Base-by-base conservation (phyloP, 1,140 invertebrate species). In the Lepidurus apus region DNA sequence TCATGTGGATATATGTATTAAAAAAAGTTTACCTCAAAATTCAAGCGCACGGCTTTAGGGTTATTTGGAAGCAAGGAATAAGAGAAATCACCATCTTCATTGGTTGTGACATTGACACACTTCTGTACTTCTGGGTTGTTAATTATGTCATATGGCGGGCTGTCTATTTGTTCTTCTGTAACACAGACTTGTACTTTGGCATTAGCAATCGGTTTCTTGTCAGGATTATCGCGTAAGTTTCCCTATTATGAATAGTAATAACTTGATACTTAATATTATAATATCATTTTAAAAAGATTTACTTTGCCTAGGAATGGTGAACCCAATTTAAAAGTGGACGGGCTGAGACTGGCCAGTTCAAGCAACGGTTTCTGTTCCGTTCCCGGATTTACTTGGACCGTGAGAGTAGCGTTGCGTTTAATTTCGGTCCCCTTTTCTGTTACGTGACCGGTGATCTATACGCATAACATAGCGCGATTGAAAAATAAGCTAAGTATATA, bases 251-350 rank as follows among this genome's bases (percentile, higher is more conserved):
- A n/a, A n/a, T n/a, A n/a, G n/a, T n/a, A n/a, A n/a, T n/a, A n/a
- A n/a, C n/a, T n/a, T n/a, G n/a, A n/a, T n/a, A n/a, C n/a, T n/a
- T n/a, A n/a, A n/a, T n/a, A n/a, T n/a, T n/a, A n/a, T n/a, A n/a
- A n/a, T n/a, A n/a, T n/a, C n/a, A n/a, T n/a, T n/a, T n/a, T n/a
- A n/a, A n/a, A n/a, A n/a, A n/a, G n/a, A n/a, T n/a, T n/a, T 79
- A 90, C 88, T 84, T 90, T 90, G 80, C 90, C 87, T 80, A 88
- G 87, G 81, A 90, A 90, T 1, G 90, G 90, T 53, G 91, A 83
- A 42, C 88, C 89, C 1, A 89, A 87, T 80, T 90, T 91, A 80
- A 91, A 89, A 79, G 89, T 88, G 74, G 87, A 86, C 2, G 87
- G 83, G 4, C 87, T 86, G 11, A n/a, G n/a, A n/a, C n/a, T n/a